Percentiles rank a stretch among this genome's conserved stretches.
phyloP scores from a whole-genome alignment of 2,797 vertebrate genomes.

The Tokudaia muenninki region DNA sequence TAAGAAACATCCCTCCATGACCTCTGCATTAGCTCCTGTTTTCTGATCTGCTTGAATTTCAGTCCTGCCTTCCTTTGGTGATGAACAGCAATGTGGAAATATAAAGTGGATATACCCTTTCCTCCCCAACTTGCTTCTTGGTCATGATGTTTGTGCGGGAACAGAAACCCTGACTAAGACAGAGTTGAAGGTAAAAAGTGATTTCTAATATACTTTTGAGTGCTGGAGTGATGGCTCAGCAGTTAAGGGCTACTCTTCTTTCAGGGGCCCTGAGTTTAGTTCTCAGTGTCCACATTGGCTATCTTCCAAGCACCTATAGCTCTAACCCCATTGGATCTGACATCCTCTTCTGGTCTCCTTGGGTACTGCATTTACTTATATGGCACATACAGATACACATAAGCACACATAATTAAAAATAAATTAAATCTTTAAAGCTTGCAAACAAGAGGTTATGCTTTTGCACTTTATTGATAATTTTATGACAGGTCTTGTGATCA shows the following conservation, averaged over 20 bases:
- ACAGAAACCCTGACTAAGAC: too few species aligned
- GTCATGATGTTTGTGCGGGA: too few species aligned
- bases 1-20: too few species aligned
- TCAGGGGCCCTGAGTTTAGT: not conserved
- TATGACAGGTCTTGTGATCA: not conserved
- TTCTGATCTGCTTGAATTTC: too few species aligned
- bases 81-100: too few species aligned
- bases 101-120: too few species aligned
- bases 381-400: not conserved
- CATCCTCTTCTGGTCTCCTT: not conserved
- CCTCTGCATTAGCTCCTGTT: too few species aligned
- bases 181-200: not conserved
- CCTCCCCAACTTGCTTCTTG: too few species aligned
- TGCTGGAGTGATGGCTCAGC: not conserved
- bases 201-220: conserved; percentile 29
- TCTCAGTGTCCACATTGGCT: not conserved
- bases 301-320: not conserved
- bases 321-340: not conserved
- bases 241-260: not conserved
- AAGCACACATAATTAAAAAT: not conserved
- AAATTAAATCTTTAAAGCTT: not conserved
- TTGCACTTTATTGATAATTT: conserved; percentile 11
- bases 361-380: not conserved
- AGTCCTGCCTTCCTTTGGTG: too few species aligned
- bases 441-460: not conserved